A percentile compares a stretch with the other conserved stretches of the same genome.
These are phyloP conservation scores for Drosophila tropicalis DNA, from an alignment of 1,140 invertebrate genomes.

Conservation along the genomic window DNA sequence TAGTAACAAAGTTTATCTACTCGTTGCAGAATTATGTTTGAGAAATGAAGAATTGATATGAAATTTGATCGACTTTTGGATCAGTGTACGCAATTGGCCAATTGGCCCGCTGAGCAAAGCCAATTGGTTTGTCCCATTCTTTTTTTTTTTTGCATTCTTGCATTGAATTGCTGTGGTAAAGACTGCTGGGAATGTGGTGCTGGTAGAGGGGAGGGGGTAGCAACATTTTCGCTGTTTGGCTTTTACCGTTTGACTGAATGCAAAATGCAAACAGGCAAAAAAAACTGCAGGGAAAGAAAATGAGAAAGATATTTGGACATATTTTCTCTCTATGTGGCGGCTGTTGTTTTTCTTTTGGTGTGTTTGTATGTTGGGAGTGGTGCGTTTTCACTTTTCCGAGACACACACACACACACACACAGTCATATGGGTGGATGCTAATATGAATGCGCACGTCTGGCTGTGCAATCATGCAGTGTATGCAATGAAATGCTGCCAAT, in stretches of 20 bases:
- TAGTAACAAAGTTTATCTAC: too few relatives aligned
- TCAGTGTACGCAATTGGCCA: conserved; percentile 1
- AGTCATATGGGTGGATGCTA: conserved; percentile 4
- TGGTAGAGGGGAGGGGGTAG: not conserved
- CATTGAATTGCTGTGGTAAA: not conserved
- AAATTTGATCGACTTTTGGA: not conserved
- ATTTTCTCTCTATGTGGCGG: conserved; percentile 61
- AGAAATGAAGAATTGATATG: not conserved
- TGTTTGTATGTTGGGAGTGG: conserved; percentile 25
- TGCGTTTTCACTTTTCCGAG: conserved; percentile 48
- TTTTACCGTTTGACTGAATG: conserved; percentile 72
- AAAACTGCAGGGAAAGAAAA: conserved; percentile 7
- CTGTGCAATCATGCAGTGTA: conserved; percentile 5
- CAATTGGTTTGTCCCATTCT: not conserved
- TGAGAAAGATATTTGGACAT: conserved; percentile 1
- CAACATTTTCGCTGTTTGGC: conserved; percentile 53
- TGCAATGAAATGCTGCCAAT: conserved; percentile 19
- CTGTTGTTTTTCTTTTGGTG: conserved; percentile 20
- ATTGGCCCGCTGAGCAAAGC: conserved; percentile 1
- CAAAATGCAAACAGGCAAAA: conserved; percentile 74
- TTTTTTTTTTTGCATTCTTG: not conserved
- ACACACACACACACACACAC: not conserved
- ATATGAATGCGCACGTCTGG: conserved; percentile 15
- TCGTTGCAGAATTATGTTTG: not conserved
- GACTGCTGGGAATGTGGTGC: not conserved